Conservation (phyloP, 2,113 vertebrate genomes). For the Corythornis madagascariensis region DNA sequence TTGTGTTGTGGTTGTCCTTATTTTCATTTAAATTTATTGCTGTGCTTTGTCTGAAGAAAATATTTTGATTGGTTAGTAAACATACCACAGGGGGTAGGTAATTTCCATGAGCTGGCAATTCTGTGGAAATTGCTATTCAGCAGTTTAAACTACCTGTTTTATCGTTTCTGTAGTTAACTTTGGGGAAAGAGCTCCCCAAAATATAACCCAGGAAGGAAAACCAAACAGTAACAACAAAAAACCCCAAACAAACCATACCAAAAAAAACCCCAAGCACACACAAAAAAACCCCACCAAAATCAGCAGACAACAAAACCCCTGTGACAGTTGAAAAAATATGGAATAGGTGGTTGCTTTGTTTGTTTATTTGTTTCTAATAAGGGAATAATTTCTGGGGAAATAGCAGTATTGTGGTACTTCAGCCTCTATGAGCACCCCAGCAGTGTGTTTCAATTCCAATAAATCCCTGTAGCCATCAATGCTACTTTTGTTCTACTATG, state of each 20-base stretch:
- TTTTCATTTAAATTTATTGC: conserved; percentile 69
- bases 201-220: neutral
- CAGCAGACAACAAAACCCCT: neutral
- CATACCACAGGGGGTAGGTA: conserved; percentile 35
- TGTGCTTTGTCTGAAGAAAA: conserved; percentile 59
- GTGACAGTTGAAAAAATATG: neutral
- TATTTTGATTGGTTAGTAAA: conserved; percentile 66
- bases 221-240: neutral
- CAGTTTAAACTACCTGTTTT: conserved; percentile 30
- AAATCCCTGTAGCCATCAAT: neutral
- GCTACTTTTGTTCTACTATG: neutral
- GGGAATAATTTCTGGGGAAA: neutral
- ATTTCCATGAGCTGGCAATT: conserved; percentile 57
- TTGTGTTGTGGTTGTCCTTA: conserved; percentile 28
- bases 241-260: too few species aligned
- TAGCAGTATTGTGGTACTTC: neutral
- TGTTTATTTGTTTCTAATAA: neutral
- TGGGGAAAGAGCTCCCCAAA: neutral
- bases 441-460: neutral
- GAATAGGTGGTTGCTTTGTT: neutral
- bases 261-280: too few species aligned
- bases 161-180: neutral
- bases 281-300: neutral
- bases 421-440: neutral
- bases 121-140: conserved; percentile 20